Base-by-base conservation (phyloP, 2,797 vertebrate species). In the Champsocephalus esox region DNA sequence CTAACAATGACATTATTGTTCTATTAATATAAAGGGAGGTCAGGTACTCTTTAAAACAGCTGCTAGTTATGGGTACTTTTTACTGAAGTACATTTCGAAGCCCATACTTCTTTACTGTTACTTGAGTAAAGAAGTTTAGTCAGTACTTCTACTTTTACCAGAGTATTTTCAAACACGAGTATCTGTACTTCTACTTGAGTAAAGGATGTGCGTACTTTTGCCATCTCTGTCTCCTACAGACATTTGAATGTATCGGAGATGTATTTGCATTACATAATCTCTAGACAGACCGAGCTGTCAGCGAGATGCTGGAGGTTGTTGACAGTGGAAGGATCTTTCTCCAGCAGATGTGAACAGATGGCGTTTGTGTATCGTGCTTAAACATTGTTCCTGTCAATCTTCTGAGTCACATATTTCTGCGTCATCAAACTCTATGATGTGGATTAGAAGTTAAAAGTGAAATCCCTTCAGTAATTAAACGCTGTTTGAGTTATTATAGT, bases 281-380 rank as follows among this genome's bases (percentile, higher is more conserved):
- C 61, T 65, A 66, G 68, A 34, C 0, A 28, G n/a, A 75, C 12
- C 4, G 5, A 69, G 57, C 63, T 79, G 56, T 68, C 70, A 38
- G 19, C 41, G 16, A 12, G 45, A 67, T 7, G 44, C 43, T 73
- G 73, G 41, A 59, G 58, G 46, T 58, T 68, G 17, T 70, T 84
- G 13, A 43, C 58, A 66, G 59, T 50, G 57, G 70, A 59, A 61
- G 21, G 34, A 67, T 14, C n/a, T 50, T 70, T 77, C 14, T 57
- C 44, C 32, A 61, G 49, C 71, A 85, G 74, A 66, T 75, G 77
- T 75, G 67, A 71, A 78, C 77, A 82, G 79, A 82, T 78, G 71
- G 56, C 59, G 65, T 41, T 52, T 63, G 9, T 55, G 69, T 56
- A 43, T 69, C 46, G 14, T 49, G 52, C 76, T 57, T 41, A 38